A percentile compares a stretch with the other conserved stretches of the same genome.
phyloP scores from a whole-genome alignment of 2,113 vertebrate genomes.

The Oceanites oceanicus region DNA sequence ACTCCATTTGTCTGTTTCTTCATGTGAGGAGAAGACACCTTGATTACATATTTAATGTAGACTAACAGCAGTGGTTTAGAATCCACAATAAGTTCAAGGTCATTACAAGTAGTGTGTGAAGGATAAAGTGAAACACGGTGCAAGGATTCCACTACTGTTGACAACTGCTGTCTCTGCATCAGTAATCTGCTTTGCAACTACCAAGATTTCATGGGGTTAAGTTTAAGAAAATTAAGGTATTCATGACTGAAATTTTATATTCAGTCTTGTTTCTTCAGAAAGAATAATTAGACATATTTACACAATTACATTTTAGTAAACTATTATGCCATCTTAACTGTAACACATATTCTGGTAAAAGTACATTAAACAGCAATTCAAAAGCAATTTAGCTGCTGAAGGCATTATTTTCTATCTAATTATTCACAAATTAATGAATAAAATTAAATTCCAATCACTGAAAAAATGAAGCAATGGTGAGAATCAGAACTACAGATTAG shows the following conservation, averaged over 20 bases:
- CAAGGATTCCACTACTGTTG: constrained; percentile 46
- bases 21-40: constrained; percentile 55
- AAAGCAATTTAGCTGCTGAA: constrained; percentile 71
- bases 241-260: constrained; percentile 16
- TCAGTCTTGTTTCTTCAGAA: constrained; percentile 59
- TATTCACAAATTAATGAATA: constrained; percentile 82
- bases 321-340: constrained; percentile 58
- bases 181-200: constrained; percentile 48
- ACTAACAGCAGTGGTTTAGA: constrained; percentile 60
- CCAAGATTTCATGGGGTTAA: not conserved
- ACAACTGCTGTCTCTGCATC: constrained; percentile 13
- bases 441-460: constrained; percentile 82
- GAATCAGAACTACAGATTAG: constrained; percentile 79
- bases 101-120: constrained; percentile 46
- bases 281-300: constrained; percentile 73
- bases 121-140: constrained; percentile 45
- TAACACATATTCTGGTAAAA: constrained; percentile 63
- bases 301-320: constrained; percentile 74
- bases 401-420: constrained; percentile 76
- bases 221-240: constrained; percentile 28
- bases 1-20: constrained; percentile 50
- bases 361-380: constrained; percentile 70
- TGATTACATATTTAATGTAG: constrained; percentile 72
- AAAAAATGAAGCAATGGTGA: constrained; percentile 72
- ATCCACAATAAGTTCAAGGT: constrained; percentile 74